Evolutionary conservation across 64 coral and sea anemone species (phyloP), one percentile per base, ranked within the genome.

Genomic region (Acropora yongei): DNA sequence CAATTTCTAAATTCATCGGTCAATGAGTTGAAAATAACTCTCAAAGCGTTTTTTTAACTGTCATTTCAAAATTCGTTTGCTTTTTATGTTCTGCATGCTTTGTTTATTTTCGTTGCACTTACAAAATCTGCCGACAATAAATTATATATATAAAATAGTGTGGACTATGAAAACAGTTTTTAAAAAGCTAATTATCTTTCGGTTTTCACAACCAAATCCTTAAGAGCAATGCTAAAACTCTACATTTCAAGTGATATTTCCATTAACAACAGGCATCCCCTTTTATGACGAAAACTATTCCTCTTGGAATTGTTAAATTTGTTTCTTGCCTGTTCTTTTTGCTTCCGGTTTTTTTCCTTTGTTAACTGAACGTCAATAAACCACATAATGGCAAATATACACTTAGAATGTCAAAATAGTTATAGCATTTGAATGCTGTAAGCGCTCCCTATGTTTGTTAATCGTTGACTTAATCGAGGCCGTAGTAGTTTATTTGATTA

Each of bases 41-140:
- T 68, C 18, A 84, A 44, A 16, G 61, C 44, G 30, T 44, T 16
- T 84, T 81, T 58, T 44, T 16, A 10, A 49, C 19, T 41, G 2
- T 63, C 11, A 63, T 63, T 63, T 8, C 72, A 45, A 6, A 85
- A 17, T 49, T n/a, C 44, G 82, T 85, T 84, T 85, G 39, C 17
- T 71, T 67, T 63, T 11, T 40, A 42, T 13, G 49, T 80, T 80
- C 11, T 80, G 20, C 9, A 63, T 63, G 20, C 61, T 81, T 53
- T 71, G 68, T 75, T 78, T 78, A 16, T 78, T 78, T 78, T 78
- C 11, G 11, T 78, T 0, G 45, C 13, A 48, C 75, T 78, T 47
- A 18, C 2, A 6, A 78, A 78, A 78, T 3, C 18, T 48, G 43
- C 44, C 16, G 43, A 14, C 43, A 17, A 78, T 18, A 78, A 50